Conservation (phyloP, 53 echinoderm and acorn worm genomes). For the Hippasteria phrygiana region DNA sequence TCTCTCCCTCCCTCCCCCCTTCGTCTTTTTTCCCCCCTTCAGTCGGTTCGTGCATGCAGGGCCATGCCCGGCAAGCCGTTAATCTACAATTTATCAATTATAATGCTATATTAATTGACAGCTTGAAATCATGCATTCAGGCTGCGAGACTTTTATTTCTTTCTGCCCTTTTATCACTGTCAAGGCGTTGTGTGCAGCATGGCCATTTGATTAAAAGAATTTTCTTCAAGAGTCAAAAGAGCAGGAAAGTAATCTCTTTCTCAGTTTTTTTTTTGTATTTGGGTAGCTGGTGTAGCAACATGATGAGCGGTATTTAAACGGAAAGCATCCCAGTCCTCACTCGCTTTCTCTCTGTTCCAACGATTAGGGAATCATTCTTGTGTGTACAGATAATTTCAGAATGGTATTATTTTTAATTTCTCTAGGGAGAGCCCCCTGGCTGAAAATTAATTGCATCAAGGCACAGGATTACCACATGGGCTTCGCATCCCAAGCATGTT, state of each 20-base stretch:
- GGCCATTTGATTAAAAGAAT: conserved; percentile 41
- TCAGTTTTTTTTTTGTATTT: background rate
- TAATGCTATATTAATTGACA: conserved; percentile 57
- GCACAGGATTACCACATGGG: conserved; percentile 59
- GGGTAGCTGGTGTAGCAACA: conserved; percentile 15
- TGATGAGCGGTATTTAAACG: conserved; percentile 31
- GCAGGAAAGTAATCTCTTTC: conserved; percentile 34
- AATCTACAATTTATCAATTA: conserved; percentile 55
- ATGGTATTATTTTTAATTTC: conserved; percentile 65
- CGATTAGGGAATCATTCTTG: conserved; percentile 60
- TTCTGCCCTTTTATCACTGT: background rate
- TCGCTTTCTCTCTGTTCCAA: background rate
- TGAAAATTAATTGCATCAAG: conserved; percentile 62
- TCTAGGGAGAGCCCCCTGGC: conserved; percentile 29
- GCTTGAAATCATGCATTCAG: conserved; percentile 50
- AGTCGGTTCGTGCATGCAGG: background rate
- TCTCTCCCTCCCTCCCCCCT: background rate
- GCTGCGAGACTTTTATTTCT: conserved; percentile 11
- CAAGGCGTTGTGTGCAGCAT: background rate
- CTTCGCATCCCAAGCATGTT: background rate
- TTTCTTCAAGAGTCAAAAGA: conserved; percentile 14
- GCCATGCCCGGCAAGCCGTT: conserved; percentile 25
- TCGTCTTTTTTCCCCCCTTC: background rate
- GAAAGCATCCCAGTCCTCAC: background rate
- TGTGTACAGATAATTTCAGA: conserved; percentile 64